phyloP scores from a whole-genome alignment of 2,113 vertebrate species.

The Petaurus breviceps region DNA sequence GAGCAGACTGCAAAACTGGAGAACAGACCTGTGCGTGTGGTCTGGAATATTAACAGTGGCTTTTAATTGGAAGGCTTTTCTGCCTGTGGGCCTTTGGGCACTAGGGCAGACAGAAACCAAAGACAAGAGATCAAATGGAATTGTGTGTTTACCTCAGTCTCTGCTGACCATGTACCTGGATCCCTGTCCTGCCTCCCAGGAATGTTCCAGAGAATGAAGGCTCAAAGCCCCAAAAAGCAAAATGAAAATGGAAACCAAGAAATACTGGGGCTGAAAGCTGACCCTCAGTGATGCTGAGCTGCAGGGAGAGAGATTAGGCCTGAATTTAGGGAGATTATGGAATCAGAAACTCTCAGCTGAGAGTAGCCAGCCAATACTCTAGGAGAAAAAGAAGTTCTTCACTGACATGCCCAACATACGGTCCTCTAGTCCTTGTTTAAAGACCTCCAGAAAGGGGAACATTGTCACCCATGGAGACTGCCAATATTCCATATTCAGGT shows the following conservation, averaged over 20 bases:
- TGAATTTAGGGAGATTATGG: neutral
- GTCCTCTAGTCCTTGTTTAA: neutral
- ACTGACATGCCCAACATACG: neutral
- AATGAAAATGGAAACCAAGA: neutral
- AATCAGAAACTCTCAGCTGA: neutral
- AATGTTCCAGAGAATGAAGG: neutral
- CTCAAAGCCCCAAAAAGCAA: neutral
- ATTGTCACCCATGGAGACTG: neutral
- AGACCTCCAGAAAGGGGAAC: neutral
- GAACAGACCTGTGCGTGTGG: slow-evolving; percentile 46
- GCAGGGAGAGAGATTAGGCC: neutral
- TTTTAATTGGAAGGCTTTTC: slow-evolving; percentile 63
- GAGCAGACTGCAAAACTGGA: slow-evolving; percentile 51
- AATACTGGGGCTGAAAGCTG: neutral
- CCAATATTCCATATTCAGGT: neutral
- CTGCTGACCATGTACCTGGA: slow-evolving; percentile 28
- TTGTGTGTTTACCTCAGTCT: slow-evolving; percentile 38
- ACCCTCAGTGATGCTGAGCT: neutral
- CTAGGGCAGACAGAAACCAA: slow-evolving; percentile 62
- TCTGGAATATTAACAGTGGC: slow-evolving; percentile 66
- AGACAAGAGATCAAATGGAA: slow-evolving; percentile 67
- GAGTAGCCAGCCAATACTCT: neutral
- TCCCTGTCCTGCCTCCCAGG: slow-evolving; percentile 34
- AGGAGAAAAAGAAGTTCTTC: neutral
- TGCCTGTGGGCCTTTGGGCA: slow-evolving; percentile 60